Conservation (phyloP, 2,797 vertebrate species). For the Hylomyscus alleni region DNA sequence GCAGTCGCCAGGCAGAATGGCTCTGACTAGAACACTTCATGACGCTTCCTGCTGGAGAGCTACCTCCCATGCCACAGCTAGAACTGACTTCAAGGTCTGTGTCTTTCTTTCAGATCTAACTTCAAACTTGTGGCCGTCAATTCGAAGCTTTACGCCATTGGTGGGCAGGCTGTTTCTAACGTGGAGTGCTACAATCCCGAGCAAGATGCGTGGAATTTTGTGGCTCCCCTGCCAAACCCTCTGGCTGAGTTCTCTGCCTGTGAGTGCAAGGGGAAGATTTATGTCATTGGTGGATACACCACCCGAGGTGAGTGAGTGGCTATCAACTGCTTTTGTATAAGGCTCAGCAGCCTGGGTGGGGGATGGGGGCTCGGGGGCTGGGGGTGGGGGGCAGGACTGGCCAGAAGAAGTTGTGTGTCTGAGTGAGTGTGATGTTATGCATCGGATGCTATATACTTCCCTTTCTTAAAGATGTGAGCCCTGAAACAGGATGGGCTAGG, state of each 20-base stretch:
- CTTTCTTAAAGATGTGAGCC: not conserved
- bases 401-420: not conserved
- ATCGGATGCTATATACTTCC: not conserved
- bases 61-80: not conserved
- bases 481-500: not conserved
- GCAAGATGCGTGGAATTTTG: constrained; percentile 96
- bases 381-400: not conserved
- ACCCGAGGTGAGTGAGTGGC: constrained; percentile 91
- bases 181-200: constrained; percentile 97
- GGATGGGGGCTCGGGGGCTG: not conserved
- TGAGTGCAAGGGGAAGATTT: constrained; percentile 96
- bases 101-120: constrained; percentile 93
- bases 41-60: not conserved
- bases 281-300: constrained; percentile 98
- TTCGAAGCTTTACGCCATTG: constrained; percentile 95
- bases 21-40: not conserved
- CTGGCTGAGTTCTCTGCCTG: constrained; percentile 98
- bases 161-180: constrained; percentile 95
- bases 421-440: not conserved
- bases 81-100: constrained; percentile 41
- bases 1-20: not conserved
- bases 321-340: not conserved
- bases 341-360: not conserved
- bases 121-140: constrained; percentile 96
- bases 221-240: constrained; percentile 95